Evolutionary conservation across 2,888 invertebrate genomes (phyloP).

Genomic region (Caenorhabditis sulstoni): DNA sequence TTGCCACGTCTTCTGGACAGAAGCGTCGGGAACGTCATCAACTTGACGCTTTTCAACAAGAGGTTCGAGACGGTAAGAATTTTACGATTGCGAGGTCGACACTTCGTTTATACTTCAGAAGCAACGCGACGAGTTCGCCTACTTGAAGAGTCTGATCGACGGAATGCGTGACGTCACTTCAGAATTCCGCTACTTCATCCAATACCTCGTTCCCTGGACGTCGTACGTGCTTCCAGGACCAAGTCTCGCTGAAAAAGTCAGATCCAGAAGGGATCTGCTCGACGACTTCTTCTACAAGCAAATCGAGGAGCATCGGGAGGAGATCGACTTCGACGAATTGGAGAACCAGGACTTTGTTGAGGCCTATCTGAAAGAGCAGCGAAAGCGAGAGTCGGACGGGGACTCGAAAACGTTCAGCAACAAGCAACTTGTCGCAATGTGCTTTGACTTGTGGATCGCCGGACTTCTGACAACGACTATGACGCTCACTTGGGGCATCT

Average conservation of each 20-base stretch:
- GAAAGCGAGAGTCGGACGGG: constrained; percentile 41
- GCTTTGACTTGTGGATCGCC: constrained; percentile 64
- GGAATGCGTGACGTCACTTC: constrained; percentile 26
- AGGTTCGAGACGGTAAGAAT: constrained; percentile 36
- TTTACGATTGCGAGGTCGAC: background rate
- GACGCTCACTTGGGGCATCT: constrained; percentile 61
- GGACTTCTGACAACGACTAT: constrained; percentile 65
- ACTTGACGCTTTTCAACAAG: constrained; percentile 47
- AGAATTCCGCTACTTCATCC: constrained; percentile 34
- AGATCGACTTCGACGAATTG: constrained; percentile 41
- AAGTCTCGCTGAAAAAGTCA: constrained; percentile 33
- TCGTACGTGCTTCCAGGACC: constrained; percentile 27
- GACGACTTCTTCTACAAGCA: constrained; percentile 52
- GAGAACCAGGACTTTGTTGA: constrained; percentile 57
- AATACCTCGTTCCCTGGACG: constrained; percentile 37
- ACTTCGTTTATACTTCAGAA: constrained; percentile 10
- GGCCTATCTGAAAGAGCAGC: constrained; percentile 62
- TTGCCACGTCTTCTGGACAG: constrained; percentile 30
- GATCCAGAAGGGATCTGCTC: background rate
- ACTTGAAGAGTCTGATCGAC: constrained; percentile 33
- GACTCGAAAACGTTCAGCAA: constrained; percentile 52
- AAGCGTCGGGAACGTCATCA: constrained; percentile 52
- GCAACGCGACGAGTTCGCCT: constrained; percentile 40
- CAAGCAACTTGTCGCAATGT: constrained; percentile 48
- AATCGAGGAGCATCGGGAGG: constrained; percentile 49